Evolutionary conservation across 1,140 invertebrate species (phyloP).

Genomic region (Acromyrmex heyeri): DNA sequence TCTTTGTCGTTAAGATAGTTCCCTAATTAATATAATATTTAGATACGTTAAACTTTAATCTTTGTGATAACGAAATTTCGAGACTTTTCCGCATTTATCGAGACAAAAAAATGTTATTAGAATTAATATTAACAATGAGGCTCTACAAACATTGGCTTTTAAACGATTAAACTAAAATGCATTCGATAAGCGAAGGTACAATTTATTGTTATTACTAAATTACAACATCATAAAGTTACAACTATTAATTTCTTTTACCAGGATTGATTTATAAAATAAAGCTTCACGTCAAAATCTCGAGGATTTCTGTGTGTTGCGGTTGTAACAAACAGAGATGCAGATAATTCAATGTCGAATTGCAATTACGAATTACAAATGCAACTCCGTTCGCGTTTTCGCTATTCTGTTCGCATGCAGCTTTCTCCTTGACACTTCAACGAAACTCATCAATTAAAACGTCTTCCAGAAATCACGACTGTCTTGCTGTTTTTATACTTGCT

Average conservation of each 20-base stretch:
- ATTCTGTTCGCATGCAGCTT: not conserved
- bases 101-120: not conserved
- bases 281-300: not conserved
- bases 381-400: not conserved
- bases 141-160: not conserved
- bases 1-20: not conserved
- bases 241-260: not conserved
- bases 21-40: not conserved
- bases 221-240: not conserved
- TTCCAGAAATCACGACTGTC: conserved; percentile 13
- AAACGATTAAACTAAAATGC: not conserved
- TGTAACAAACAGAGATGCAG: not conserved
- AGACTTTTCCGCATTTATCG: not conserved
- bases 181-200: not conserved
- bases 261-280: conserved; percentile 1
- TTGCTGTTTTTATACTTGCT: not conserved
- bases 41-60: conserved; percentile 10
- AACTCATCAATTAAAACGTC: conserved; percentile 25
- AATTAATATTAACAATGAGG: not conserved
- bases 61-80: conserved; percentile 9
- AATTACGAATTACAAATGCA: conserved; percentile 25
- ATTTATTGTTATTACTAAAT: not conserved
- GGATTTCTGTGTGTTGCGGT: not conserved
- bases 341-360: conserved; percentile 23
- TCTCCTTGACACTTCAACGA: not conserved